phyloP scores from a whole-genome alignment of 2,113 vertebrate species.

The Pan paniscus region DNA sequence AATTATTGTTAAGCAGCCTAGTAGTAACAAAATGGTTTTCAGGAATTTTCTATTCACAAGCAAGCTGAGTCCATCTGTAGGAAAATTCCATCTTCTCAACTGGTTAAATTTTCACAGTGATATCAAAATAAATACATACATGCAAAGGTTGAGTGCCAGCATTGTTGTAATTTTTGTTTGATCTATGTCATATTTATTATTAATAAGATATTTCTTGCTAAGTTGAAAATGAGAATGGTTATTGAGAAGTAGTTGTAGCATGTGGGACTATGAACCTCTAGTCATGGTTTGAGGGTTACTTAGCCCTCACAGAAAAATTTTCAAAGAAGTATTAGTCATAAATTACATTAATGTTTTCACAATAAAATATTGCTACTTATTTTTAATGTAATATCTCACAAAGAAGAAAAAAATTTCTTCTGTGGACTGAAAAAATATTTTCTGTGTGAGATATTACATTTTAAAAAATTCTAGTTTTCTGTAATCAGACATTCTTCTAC shows the following conservation, averaged over 20 bases:
- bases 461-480: not conserved
- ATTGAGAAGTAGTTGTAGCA: not conserved
- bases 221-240: not conserved
- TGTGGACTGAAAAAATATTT: too few species aligned
- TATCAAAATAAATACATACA: not conserved
- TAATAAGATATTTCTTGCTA: not conserved
- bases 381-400: not conserved
- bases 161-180: not conserved
- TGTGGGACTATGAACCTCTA: not conserved
- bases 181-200: not conserved
- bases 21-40: not conserved
- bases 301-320: not conserved
- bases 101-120: not conserved
- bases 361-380: not conserved
- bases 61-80: not conserved
- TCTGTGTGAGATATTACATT: too few species aligned
- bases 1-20: not conserved
- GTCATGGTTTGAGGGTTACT: not conserved
- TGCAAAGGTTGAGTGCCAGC: not conserved
- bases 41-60: not conserved
- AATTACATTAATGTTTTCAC: not conserved
- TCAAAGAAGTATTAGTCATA: not conserved
- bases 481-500: not conserved
- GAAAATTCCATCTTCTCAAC: not conserved
- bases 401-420: not conserved